Percentiles rank a stretch among this genome's conserved stretches.
Conservation (phyloP, 2,113 vertebrate species). For the Anoura caudifer region DNA sequence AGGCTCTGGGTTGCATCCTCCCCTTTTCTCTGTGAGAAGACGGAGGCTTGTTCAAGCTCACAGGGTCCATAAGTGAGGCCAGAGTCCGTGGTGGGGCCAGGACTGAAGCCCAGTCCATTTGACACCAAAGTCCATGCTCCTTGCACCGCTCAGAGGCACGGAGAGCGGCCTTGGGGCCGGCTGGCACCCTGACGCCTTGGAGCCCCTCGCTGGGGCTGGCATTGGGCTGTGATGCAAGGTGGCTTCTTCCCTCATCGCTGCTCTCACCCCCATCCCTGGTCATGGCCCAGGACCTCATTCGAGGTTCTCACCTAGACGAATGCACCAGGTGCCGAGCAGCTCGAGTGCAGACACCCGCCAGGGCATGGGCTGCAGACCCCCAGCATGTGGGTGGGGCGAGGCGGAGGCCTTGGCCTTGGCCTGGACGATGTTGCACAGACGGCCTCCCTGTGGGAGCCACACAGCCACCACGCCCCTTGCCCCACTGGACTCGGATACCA, state of each 20-base stretch:
- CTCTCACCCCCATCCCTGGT: not conserved
- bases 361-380: not conserved
- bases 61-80: not conserved
- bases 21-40: not conserved
- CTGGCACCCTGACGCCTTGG: not conserved
- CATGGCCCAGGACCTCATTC: not conserved
- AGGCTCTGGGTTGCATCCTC: not conserved
- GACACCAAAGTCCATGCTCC: not conserved
- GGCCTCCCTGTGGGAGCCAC: no score
- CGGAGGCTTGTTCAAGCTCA: not conserved
- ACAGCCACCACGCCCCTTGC: not conserved
- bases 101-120: not conserved
- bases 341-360: not conserved
- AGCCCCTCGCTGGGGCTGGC: fast-evolving
- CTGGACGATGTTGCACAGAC: not conserved
- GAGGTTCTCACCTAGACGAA: not conserved
- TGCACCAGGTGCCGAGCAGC: not conserved
- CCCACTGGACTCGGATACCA: not conserved
- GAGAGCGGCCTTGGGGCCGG: not conserved
- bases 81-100: not conserved
- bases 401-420: not conserved
- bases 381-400: not conserved
- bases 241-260: not conserved
- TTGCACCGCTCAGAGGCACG: fast-evolving
- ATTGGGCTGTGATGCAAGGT: not conserved